Evolutionary conservation across 2,888 invertebrate species (phyloP), one percentile per base, ranked within the genome.

Genomic region (Plemyria rubiginata): DNA sequence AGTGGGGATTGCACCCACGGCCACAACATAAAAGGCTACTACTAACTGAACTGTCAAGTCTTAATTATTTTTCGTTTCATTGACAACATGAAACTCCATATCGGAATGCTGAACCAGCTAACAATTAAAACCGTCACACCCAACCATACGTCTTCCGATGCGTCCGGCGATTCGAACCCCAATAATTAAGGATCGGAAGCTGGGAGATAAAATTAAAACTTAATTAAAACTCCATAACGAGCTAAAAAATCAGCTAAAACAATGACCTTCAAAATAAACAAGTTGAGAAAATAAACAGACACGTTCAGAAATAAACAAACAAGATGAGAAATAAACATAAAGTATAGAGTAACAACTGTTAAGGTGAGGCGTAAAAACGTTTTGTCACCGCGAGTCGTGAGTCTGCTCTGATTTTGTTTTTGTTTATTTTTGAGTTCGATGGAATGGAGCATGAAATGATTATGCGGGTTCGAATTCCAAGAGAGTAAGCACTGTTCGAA

Each of bases 201-300:
- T 78, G 76, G 68, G 75, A 87, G 90, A 90, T 89, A 90, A 88
- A 88, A 89, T 90, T 90, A 89, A 90, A 89, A 86, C 86, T 90
- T 90, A 90, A 90, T 91, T 90, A 91, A 91, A 90, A 84, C 81
- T 85, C 86, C 81, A 87, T 88, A 87, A 84, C 75, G 77, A 79
- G 66, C 62, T 60, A 62, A 63, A 68, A 70, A 73, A 74, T 41
- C 22, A 75, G 74, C 67, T 70, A 71, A 77, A 71, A 74, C 72
- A 65, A 71, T 69, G 70, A 60, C 62, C 60, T 16, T 9, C 2
- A 15, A 62, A 57, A 64, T 69, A 71, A 61, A 70, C 50, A 66
- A 63, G 64, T 49, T 40, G 16, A 36, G 36, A 22, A 46, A 67
- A 48, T 45, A 54, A 67, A 62, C 60, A 67, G 70, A 61, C 50